Conservation (phyloP, 2,888 invertebrate species). For the Allophyes oxyacanthae region DNA sequence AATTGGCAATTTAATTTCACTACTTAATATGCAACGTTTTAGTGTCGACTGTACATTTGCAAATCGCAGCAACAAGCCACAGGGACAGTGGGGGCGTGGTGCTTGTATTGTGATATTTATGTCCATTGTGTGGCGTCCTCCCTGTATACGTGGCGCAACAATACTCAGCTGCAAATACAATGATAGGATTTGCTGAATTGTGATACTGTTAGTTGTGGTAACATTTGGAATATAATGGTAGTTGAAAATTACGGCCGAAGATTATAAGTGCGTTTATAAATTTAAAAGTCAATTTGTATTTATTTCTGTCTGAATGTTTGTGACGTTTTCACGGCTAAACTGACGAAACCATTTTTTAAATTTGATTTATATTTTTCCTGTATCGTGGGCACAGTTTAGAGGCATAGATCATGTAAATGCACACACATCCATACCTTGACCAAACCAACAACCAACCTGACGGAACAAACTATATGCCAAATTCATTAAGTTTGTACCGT, state of each 20-base stretch:
- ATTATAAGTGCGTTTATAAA: neutral
- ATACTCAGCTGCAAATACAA: constrained; percentile 47
- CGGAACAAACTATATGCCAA: too few species aligned
- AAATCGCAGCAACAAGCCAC: constrained; percentile 58
- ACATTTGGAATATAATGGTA: constrained; percentile 9
- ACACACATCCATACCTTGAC: too few species aligned
- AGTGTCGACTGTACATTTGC: constrained; percentile 47
- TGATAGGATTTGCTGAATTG: constrained; percentile 49
- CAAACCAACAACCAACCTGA: too few species aligned
- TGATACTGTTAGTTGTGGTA: constrained; percentile 29
- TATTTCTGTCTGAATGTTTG: too few species aligned
- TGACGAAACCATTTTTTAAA: too few species aligned
- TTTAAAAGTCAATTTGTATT: neutral
- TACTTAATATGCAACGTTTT: too few species aligned
- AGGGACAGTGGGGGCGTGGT: constrained; percentile 48
- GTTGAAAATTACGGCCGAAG: constrained; percentile 5
- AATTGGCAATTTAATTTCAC: too few species aligned
- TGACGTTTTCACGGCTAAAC: too few species aligned
- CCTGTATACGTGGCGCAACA: constrained; percentile 29
- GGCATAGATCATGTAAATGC: too few species aligned
- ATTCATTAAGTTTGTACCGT: too few species aligned
- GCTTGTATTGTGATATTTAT: constrained; percentile 63
- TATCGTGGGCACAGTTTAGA: too few species aligned
- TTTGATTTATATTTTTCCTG: too few species aligned
- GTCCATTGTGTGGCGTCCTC: constrained; percentile 44